Percentiles rank a stretch among this genome's conserved stretches.
phyloP scores from a whole-genome alignment of 2,888 invertebrate species.

The Pegoplata infirma region DNA sequence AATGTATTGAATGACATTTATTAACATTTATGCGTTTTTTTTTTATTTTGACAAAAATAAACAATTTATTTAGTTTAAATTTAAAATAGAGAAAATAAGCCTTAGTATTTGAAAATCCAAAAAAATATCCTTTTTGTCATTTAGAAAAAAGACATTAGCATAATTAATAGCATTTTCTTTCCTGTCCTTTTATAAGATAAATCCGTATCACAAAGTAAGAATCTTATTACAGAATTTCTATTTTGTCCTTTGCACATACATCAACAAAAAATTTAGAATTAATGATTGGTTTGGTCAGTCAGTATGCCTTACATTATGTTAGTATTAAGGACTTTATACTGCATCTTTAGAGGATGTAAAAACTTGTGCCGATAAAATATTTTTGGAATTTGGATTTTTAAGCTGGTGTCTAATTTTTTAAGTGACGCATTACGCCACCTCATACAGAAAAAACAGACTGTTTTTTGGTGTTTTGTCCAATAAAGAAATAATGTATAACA shows the following conservation, averaged over 20 bases:
- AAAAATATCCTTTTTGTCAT: neutral
- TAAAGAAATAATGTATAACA: no score
- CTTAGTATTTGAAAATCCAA: neutral
- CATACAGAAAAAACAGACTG: no score
- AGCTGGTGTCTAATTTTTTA: no score
- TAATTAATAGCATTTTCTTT: conserved; percentile 10
- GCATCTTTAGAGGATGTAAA: no score
- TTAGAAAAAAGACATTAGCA: conserved; percentile 11
- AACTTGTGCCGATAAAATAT: no score
- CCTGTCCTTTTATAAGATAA: neutral
- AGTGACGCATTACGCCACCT: no score
- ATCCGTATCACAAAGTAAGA: neutral
- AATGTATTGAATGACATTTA: neutral
- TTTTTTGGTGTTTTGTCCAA: no score
- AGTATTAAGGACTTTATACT: no score
- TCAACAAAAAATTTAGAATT: conserved; percentile 4
- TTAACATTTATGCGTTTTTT: neutral
- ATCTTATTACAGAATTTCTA: neutral
- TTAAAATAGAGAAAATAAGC: neutral
- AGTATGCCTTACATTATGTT: neutral
- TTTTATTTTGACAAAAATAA: neutral
- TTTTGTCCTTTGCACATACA: conserved; percentile 10
- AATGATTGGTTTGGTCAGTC: neutral
- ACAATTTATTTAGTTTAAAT: neutral
- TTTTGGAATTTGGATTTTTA: no score